Evolutionary conservation across 2,797 vertebrate genomes (phyloP).

Genomic region (Acrocephalus scirpaceus): DNA sequence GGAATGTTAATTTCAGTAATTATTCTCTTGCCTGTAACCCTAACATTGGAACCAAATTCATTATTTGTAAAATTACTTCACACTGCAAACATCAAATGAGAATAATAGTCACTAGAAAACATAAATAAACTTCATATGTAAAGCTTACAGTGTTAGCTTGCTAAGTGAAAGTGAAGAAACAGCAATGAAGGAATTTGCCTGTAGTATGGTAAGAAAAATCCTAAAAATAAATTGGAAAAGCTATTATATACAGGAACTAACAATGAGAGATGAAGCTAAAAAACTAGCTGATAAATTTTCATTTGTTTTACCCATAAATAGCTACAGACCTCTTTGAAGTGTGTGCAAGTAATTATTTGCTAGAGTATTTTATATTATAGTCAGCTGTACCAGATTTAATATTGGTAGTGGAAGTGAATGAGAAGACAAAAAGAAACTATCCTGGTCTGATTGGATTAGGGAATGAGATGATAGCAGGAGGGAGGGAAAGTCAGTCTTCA

Average conservation of each 20-base stretch:
- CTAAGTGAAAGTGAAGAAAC: neutral
- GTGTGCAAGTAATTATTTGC: neutral
- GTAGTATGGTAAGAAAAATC: neutral
- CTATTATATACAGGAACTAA: neutral
- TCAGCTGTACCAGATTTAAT: neutral
- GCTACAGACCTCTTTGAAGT: neutral
- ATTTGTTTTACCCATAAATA: conserved; percentile 8
- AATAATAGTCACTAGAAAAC: conserved; percentile 13
- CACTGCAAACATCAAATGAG: conserved; percentile 16
- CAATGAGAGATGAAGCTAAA: neutral
- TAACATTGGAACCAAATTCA: neutral
- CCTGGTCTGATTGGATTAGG: neutral
- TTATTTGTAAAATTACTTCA: conserved; percentile 39
- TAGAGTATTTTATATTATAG: neutral
- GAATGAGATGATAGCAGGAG: neutral
- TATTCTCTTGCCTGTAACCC: neutral
- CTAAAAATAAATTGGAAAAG: conserved; percentile 36
- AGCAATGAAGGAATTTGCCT: neutral
- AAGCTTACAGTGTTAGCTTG: neutral
- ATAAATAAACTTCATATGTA: neutral
- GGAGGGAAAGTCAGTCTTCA: neutral
- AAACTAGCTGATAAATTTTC: neutral
- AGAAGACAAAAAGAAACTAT: neutral
- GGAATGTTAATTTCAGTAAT: neutral
- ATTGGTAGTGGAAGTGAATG: neutral